These are phyloP conservation scores for Piezodorus guildinii DNA, from an alignment of 1,140 invertebrate genomes.

Conservation along the genomic window DNA sequence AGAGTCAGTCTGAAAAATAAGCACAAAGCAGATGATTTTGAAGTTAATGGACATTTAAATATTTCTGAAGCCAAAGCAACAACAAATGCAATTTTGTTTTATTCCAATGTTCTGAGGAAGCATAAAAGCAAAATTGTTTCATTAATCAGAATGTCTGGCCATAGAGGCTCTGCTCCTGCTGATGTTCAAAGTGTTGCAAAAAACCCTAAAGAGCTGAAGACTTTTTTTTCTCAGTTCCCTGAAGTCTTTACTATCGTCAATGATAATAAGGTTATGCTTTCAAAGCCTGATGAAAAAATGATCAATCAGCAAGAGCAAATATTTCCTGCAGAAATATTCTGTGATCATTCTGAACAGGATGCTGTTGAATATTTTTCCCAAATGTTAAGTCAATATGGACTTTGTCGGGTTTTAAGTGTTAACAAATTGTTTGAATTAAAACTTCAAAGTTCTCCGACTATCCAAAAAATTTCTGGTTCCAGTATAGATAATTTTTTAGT, in stretches of 20 bases:
- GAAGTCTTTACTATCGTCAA: not conserved
- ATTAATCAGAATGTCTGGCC: not conserved
- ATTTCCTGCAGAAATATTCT: not conserved
- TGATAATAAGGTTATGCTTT: not conserved
- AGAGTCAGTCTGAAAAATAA: too few relatives aligned
- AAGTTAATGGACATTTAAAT: too few relatives aligned
- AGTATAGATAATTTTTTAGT: not conserved
- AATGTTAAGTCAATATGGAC: not conserved
- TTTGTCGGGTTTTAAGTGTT: not conserved
- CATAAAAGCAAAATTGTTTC: not conserved
- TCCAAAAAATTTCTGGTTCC: not conserved
- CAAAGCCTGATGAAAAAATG: not conserved
- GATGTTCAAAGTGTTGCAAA: not conserved
- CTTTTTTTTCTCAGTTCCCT: not conserved
- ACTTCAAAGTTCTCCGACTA: not conserved
- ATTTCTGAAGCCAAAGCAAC: too few relatives aligned
- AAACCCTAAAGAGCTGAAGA: not conserved
- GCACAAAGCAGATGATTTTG: too few relatives aligned
- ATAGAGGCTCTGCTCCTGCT: not conserved
- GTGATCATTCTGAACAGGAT: not conserved
- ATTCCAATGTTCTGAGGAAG: not conserved
- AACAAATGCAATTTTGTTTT: too few relatives aligned
- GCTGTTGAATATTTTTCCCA: not conserved
- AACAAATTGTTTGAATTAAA: not conserved
- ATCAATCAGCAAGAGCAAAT: not conserved